Evolutionary conservation across 2,113 vertebrate genomes (phyloP), one percentile per base, ranked within the genome.

Genomic region (Todiramphus chloris): DNA sequence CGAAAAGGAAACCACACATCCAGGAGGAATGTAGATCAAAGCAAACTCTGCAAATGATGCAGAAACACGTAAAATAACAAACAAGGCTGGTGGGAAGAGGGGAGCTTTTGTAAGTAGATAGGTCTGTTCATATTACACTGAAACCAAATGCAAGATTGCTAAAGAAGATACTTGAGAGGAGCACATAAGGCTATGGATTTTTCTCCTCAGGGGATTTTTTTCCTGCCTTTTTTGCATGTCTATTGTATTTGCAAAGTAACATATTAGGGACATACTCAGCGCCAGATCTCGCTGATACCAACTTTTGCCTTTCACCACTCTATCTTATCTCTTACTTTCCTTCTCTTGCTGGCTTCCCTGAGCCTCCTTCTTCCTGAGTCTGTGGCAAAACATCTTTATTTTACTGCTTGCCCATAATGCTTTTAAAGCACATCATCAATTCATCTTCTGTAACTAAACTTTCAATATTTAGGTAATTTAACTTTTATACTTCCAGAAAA

Each of bases 41-140:
- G 98, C 87, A 72, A 96, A 97, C 97, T 94, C 94, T 98, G 96
- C 98, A 98, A 98, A 98, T 98, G 98, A 98, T 98, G 98, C 98
- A 98, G 98, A 98, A 98, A 98, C 96, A 97, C 97, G 98, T 98
- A 98, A 98, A 98, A 98, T 97, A 98, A 98, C 98, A 98, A 98
- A 98, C 98, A 98, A 97, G 95, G 82, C 97, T 97, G 96, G 97
- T 97, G 97, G 97, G 98, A 98, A 98, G 97, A 98, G 95, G 79
- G 96, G 94, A 94, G 96, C 97, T 98, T 98, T 97, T 97, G 98
- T 98, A 97, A 98, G 96, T 90, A 96, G 98, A 98, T 97, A 98
- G 96, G 88, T 97, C 97, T 97, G 94, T 98, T 98, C 98, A 96
- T 96, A 89, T 98, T 98, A 98, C 97, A 97, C 97, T 97, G 97